Base-by-base conservation (phyloP, 2,113 vertebrate species). In the Octodon degus region DNA sequence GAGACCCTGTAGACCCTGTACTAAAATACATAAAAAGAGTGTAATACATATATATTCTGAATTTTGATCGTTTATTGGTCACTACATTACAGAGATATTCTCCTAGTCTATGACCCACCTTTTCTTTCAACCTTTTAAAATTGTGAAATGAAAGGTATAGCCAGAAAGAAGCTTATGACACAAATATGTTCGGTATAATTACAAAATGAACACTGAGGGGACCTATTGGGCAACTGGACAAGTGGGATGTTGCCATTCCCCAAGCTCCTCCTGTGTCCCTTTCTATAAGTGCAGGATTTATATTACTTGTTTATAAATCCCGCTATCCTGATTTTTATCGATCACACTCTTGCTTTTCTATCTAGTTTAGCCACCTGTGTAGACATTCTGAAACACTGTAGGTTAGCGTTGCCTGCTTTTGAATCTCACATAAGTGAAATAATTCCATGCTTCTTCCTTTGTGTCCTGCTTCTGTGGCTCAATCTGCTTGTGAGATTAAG, bases 61-160 rank as follows among this genome's bases (percentile, higher is more conserved):
- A 91, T 91, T 55, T 43, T 86, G 89, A 89, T 79, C 37, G 25
- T 79, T 82, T 83, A 53, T 40, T 63, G 20, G 37, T 93, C 50
- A 92, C 22, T 37, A 55, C n/a, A 47, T 83, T 88, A 60, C 20
- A 77, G 43, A 79, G 74, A 77, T 92, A 87, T 47, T 76, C 72
- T 94, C 58, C 37, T 74, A 27, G 9, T 92, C 24, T 91, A 55
- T 32, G 53, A 13, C 81, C 47, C 85, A 12, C n/a, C 34, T 82
- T 62, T 85, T 79, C 53, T 80, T 92, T 4, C 4, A 53, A 34
- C 1, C 2, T 70, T 87, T 76, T 47, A 86, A 90, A 86, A 67
- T 14, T 83, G 68, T 67, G 47, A 87, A 81, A 82, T 67, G 50
- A 91, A 67, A 62, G 12, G 7, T 40, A 24, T n/a, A 50, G 65